phyloP scores from a whole-genome alignment of 2,888 invertebrate species.

The Eupithecia tripunctaria region DNA sequence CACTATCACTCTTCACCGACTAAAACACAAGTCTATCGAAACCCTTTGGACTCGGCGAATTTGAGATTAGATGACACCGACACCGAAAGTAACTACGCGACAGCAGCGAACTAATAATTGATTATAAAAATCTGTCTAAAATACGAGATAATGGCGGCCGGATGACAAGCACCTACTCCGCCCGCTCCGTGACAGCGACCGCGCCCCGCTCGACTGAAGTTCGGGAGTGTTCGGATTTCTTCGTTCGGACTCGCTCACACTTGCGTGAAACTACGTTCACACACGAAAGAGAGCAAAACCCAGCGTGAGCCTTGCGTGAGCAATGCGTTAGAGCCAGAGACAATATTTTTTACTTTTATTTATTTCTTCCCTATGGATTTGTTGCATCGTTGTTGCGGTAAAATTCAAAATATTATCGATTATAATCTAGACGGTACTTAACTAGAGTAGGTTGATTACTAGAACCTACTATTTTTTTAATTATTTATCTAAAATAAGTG shows the following conservation, averaged over 20 bases:
- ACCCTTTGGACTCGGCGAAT: conserved; percentile 53
- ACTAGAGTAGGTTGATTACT: background rate
- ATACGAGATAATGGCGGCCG: conserved; percentile 86
- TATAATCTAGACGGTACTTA: too few species aligned
- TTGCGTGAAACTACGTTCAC: conserved; percentile 73
- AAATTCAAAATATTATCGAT: conserved; percentile 35
- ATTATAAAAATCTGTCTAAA: conserved; percentile 82
- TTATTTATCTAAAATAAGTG: background rate
- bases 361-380: conserved; percentile 15
- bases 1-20: conserved; percentile 66
- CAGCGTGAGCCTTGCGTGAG: conserved; percentile 49
- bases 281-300: conserved; percentile 68
- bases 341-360: conserved; percentile 47
- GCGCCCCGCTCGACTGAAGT: conserved; percentile 85
- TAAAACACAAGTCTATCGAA: conserved; percentile 53
- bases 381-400: conserved; percentile 39
- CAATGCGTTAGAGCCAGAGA: conserved; percentile 60
- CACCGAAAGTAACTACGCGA: conserved; percentile 69
- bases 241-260: conserved; percentile 82
- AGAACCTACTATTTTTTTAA: background rate
- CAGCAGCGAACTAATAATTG: conserved; percentile 75
- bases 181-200: conserved; percentile 83
- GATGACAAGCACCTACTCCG: conserved; percentile 84
- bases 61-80: conserved; percentile 58
- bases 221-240: conserved; percentile 78